Base-by-base conservation (phyloP, 2,888 invertebrate genomes). In the Drosophila suboccidentalis region DNA sequence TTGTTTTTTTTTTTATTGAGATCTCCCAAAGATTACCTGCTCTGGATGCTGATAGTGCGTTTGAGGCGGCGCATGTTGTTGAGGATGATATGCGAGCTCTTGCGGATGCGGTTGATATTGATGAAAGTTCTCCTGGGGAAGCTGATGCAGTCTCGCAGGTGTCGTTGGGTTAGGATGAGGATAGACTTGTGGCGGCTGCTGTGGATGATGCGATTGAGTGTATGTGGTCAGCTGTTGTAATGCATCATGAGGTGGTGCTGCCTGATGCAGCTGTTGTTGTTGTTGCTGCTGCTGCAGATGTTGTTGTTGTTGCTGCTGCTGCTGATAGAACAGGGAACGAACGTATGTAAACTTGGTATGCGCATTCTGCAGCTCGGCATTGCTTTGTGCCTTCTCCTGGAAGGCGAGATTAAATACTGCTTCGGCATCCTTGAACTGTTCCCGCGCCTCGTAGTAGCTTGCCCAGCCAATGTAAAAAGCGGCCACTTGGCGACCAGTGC, bases 391-490 rank as follows among this genome's bases (percentile, higher is more conserved):
- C 66, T 95, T 94, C 65, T 95, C 95, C 72, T 95, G 94, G 65
- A 97, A 94, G 9, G 98, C 98, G 78, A 96, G 93, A 91, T 95
- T 94, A 90, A 96, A 97, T 38, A 98, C 95, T 80, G 95, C 95
- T 92, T 97, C 96, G 0, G 98, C 98, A 91, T 95, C 95, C 91
- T 96, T 97, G 79, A 95, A 95, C 92, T 98, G 97, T 68, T 96
- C 96, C 15, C 94, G 94, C 72, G 95, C 95, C 91, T 98, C 98
- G 82, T 97, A 95, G 87, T 96, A 96, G 89, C 96, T 96, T 0
- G 98, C 97, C 97, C 98, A 98, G 6, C 96, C 96, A 77, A 96
- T 95, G 91, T 98, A 98, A 91, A 98, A 96, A 71, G 95, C 95
- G 2, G 98, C 95, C 87, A 97, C 95, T 90, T 96, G 95, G 29